Conservation (phyloP, 2,888 invertebrate species). For the Eustalomyia histrio region DNA sequence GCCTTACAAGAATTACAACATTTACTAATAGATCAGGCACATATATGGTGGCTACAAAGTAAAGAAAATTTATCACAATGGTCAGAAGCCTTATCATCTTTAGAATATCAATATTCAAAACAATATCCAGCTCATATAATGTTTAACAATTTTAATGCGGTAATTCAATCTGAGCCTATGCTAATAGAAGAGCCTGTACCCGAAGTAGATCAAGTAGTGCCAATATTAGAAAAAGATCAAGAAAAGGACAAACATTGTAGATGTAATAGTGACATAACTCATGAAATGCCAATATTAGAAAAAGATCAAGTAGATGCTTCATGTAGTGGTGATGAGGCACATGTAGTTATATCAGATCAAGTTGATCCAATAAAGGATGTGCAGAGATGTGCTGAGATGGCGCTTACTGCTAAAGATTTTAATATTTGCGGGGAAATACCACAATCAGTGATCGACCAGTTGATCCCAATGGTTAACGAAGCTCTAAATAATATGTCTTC, state of each 20-base stretch:
- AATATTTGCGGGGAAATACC: no score
- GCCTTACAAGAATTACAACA: constrained; percentile 55
- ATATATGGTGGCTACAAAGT: constrained; percentile 51
- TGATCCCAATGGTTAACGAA: no score
- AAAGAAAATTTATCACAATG: constrained; percentile 39
- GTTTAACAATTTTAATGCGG: neutral
- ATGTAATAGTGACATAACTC: constrained; percentile 41
- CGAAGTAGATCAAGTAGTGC: no score
- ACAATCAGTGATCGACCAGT: no score
- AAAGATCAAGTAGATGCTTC: constrained; percentile 51
- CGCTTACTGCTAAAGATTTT: no score
- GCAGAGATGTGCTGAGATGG: no score
- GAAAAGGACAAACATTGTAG: constrained; percentile 52
- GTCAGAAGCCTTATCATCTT: constrained; percentile 47
- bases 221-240: constrained; percentile 33
- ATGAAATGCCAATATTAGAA: neutral
- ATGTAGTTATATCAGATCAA: neutral
- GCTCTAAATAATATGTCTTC: no score
- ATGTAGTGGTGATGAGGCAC: constrained; percentile 38
- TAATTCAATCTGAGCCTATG: no score
- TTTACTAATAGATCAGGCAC: constrained; percentile 44
- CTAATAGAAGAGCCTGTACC: no score
- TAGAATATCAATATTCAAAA: constrained; percentile 51
- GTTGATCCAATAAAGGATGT: no score
- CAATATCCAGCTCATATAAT: constrained; percentile 37